phyloP scores from a whole-genome alignment of 2,113 vertebrate species.

The Suricata suricatta region DNA sequence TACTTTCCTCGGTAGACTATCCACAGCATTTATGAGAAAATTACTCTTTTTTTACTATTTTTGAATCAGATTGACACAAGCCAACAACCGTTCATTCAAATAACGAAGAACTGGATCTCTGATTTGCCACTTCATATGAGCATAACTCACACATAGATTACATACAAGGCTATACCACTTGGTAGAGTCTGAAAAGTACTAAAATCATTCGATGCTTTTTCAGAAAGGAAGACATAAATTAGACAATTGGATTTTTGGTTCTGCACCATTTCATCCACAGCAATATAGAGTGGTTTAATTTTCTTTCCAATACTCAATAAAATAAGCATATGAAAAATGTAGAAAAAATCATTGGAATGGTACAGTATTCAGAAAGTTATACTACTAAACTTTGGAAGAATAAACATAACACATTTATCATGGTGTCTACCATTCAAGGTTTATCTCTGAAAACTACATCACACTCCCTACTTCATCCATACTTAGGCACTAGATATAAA shows the following conservation, averaged over 20 bases:
- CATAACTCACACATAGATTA: not conserved
- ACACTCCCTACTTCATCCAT: not conserved
- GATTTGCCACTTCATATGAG: not conserved
- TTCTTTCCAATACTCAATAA: constrained; percentile 38
- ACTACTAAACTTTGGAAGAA: not conserved
- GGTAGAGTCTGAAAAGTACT: not conserved
- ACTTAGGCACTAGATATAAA: not conserved
- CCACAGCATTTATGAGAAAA: not conserved
- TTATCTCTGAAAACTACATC: not conserved
- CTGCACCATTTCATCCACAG: not conserved
- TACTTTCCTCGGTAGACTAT: not conserved
- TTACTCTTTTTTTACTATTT: not conserved
- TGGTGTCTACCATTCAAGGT: not conserved
- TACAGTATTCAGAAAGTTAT: not conserved
- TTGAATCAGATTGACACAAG: not conserved
- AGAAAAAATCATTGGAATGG: not conserved
- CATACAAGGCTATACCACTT: not conserved
- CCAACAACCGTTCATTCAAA: not conserved
- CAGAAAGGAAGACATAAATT: not conserved
- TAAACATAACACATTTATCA: not conserved
- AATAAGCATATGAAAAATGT: constrained; percentile 26
- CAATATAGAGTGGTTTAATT: constrained; percentile 36
- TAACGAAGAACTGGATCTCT: not conserved
- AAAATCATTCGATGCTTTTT: not conserved
- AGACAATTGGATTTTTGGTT: constrained; percentile 39